A percentile compares a stretch with the other conserved stretches of the same genome.
phyloP scores from a whole-genome alignment of 2,888 invertebrate species.

The Cistogaster globosa region DNA sequence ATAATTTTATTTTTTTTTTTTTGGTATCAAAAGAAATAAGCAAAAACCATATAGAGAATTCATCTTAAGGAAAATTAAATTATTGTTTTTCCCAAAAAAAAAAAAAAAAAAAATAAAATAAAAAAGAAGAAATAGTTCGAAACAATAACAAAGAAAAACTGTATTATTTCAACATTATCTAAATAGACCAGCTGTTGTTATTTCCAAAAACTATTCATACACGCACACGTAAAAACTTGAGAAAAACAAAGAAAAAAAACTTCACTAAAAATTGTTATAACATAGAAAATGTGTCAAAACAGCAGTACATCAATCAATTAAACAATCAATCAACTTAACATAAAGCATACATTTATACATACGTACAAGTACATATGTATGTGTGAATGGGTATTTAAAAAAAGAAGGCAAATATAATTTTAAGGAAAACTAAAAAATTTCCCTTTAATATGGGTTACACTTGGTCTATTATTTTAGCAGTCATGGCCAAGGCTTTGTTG shows the following conservation, averaged over 20 bases:
- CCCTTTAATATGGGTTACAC: too few species aligned
- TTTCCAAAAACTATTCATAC: slow-evolving; percentile 8
- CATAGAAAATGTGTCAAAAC: slow-evolving; percentile 63
- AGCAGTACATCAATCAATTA: slow-evolving; percentile 66
- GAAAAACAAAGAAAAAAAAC: slow-evolving; percentile 13
- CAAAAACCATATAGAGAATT: neutral
- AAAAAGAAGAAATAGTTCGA: slow-evolving; percentile 46
- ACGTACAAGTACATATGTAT: neutral
- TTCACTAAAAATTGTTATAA: slow-evolving; percentile 54
- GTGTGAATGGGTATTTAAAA: too few species aligned
- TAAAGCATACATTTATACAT: slow-evolving; percentile 2
- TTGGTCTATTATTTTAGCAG: too few species aligned
- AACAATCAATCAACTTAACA: slow-evolving; percentile 64
- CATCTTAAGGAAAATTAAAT: slow-evolving; percentile 37
- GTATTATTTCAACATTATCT: slow-evolving; percentile 56
- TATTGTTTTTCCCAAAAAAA: neutral
- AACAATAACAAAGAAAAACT: slow-evolving; percentile 28
- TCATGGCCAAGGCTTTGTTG: too few species aligned
- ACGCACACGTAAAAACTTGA: neutral
- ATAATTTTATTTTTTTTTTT: slow-evolving; percentile 30
- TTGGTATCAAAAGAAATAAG: neutral
- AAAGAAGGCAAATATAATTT: too few species aligned
- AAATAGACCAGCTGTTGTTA: slow-evolving; percentile 62
- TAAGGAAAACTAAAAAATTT: too few species aligned
- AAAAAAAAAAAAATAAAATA: neutral